These are phyloP conservation scores for Standfussiana lucernea DNA, from an alignment of 2,888 invertebrate species.

Conservation along the genomic window DNA sequence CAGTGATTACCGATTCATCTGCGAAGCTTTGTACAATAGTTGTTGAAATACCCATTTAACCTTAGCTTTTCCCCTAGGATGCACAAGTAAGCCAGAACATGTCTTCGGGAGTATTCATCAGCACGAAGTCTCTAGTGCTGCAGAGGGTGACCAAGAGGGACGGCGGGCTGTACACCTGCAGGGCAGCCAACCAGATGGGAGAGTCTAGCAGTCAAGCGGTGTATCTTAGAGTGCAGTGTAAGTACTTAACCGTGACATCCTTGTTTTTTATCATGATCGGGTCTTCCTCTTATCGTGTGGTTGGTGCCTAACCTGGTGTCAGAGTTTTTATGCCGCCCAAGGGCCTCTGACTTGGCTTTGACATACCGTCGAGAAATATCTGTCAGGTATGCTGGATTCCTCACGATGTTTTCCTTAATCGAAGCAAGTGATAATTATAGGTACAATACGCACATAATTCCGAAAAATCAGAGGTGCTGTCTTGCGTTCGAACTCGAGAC, in stretches of 20 bases:
- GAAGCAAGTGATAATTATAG: too few relatives aligned
- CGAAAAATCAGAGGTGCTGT: too few relatives aligned
- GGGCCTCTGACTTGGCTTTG: too few relatives aligned
- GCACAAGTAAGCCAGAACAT: constrained; percentile 94
- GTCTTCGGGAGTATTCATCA: constrained; percentile 96
- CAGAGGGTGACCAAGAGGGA: constrained; percentile 95
- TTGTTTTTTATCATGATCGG: neutral
- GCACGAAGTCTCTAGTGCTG: constrained; percentile 96
- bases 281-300: too few relatives aligned
- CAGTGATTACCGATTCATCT: neutral
- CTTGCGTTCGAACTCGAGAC: too few relatives aligned
- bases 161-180: constrained; percentile 95
- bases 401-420: too few relatives aligned
- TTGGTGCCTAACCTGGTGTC: too few relatives aligned
- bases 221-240: constrained; percentile 95
- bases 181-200: constrained; percentile 95
- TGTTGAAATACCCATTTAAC: neutral
- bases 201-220: constrained; percentile 95
- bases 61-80: constrained; percentile 88
- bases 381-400: too few relatives aligned
- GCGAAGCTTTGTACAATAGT: neutral
- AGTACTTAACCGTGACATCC: constrained; percentile 83
- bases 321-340: too few relatives aligned
- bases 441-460: too few relatives aligned
- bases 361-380: too few relatives aligned